phyloP scores from a whole-genome alignment of 2,888 invertebrate genomes.

The Geotrupes spiniger region DNA sequence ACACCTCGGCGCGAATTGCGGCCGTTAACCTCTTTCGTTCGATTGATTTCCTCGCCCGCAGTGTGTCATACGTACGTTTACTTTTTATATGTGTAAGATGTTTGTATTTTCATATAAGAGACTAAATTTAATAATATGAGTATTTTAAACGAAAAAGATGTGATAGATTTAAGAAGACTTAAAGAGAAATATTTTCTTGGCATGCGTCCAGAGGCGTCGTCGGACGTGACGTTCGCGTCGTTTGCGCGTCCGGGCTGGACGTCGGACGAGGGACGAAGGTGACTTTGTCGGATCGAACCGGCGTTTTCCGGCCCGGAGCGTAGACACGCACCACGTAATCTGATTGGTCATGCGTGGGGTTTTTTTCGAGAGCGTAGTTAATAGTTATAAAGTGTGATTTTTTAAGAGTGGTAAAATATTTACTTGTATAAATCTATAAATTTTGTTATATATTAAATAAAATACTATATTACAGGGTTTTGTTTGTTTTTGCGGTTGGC shows the following conservation, averaged over 20 bases:
- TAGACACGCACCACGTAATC: not conserved
- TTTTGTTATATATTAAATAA: conserved; percentile 39
- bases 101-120: not conserved
- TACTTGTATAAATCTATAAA: conserved; percentile 38
- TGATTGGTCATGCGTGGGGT: not conserved
- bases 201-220: too few species aligned
- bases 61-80: too few species aligned
- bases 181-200: too few species aligned
- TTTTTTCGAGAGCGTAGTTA: not conserved
- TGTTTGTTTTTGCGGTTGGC: too few species aligned
- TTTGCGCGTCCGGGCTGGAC: too few species aligned
- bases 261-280: too few species aligned
- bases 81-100: not conserved
- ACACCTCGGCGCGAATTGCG: too few species aligned
- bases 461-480: conserved; percentile 21
- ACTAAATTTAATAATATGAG: not conserved
- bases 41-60: too few species aligned
- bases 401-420: conserved; percentile 41
- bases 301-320: not conserved
- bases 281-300: too few species aligned
- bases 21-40: too few species aligned
- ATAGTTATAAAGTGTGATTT: conserved; percentile 33
- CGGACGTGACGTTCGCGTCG: not conserved
- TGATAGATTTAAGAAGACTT: conserved; percentile 30
- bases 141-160: conserved; percentile 30